Percentiles rank a stretch among this genome's conserved stretches.
phyloP scores from a whole-genome alignment of 2,888 invertebrate genomes.

The Amblyjoppa fuscipennis region DNA sequence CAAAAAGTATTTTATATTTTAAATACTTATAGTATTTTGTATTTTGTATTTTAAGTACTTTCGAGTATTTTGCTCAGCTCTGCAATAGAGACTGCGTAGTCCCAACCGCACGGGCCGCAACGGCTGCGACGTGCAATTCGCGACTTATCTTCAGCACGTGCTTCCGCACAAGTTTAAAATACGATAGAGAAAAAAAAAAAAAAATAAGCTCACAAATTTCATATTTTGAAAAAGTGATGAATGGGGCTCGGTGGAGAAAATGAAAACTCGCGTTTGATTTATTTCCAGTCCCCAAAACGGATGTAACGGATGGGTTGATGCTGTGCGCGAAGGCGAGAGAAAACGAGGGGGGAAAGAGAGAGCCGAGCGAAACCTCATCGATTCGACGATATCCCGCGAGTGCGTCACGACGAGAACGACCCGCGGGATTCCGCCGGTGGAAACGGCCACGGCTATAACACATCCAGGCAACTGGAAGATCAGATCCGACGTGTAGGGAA shows the following conservation, averaged over 20 bases:
- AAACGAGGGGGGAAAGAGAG: conserved; percentile 1
- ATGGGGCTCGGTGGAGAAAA: conserved; percentile 66
- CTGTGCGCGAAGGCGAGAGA: not conserved
- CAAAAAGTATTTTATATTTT: too few species aligned
- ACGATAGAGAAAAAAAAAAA: not conserved
- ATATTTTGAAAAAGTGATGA: conserved; percentile 66
- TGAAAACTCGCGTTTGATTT: conserved; percentile 73
- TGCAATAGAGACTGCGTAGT: too few species aligned
- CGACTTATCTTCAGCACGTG: not conserved
- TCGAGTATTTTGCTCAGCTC: too few species aligned
- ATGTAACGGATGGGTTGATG: not conserved
- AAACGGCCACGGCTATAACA: conserved; percentile 7
- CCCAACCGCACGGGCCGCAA: not conserved
- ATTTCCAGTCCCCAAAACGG: conserved; percentile 52
- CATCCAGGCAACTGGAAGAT: conserved; percentile 27
- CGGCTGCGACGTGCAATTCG: not conserved
- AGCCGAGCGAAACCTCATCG: conserved; percentile 6
- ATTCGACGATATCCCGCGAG: conserved; percentile 54
- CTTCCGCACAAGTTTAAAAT: not conserved
- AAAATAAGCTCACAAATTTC: conserved; percentile 48
- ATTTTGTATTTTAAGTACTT: too few species aligned
- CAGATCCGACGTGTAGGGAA: conserved; percentile 18
- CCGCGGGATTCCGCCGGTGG: conserved; percentile 3
- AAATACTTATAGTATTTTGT: too few species aligned
- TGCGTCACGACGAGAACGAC: conserved; percentile 35